phyloP scores from a whole-genome alignment of 2,113 vertebrate genomes.

The Rhinichthys klamathensis region DNA sequence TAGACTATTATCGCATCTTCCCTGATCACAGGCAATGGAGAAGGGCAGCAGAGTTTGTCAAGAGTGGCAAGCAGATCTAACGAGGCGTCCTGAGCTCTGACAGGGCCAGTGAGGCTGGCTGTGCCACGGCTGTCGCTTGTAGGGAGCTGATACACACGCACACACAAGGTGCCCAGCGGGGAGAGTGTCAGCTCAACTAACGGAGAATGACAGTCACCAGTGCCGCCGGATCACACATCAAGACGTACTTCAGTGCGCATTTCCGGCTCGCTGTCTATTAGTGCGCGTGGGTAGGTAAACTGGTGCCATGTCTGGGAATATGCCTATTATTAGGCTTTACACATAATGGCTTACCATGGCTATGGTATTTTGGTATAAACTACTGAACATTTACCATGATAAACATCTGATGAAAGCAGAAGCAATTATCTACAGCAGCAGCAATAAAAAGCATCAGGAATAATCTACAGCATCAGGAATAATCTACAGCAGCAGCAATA shows the following conservation, averaged over 20 bases:
- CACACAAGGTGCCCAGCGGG: constrained; percentile 32
- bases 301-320: neutral
- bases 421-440: no score
- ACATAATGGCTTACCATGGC: neutral
- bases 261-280: constrained; percentile 18
- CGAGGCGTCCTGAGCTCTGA: neutral
- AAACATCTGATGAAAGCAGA: neutral
- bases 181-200: constrained; percentile 56
- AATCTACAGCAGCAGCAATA: no score
- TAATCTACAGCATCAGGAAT: no score
- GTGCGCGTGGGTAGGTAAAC: constrained; percentile 17
- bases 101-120: constrained; percentile 14
- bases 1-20: neutral
- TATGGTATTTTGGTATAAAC: neutral
- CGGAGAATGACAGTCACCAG: constrained; percentile 53
- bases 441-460: no score
- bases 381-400: neutral
- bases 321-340: constrained; percentile 14
- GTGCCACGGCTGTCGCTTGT: neutral
- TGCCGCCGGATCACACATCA: constrained; percentile 43
- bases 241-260: neutral
- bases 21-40: neutral
- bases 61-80: constrained; percentile 18
- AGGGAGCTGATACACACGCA: constrained; percentile 14
- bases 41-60: neutral